Percentiles rank a stretch among this genome's conserved stretches.
phyloP scores from a whole-genome alignment of 2,888 invertebrate species.

The Erebia ligea region DNA sequence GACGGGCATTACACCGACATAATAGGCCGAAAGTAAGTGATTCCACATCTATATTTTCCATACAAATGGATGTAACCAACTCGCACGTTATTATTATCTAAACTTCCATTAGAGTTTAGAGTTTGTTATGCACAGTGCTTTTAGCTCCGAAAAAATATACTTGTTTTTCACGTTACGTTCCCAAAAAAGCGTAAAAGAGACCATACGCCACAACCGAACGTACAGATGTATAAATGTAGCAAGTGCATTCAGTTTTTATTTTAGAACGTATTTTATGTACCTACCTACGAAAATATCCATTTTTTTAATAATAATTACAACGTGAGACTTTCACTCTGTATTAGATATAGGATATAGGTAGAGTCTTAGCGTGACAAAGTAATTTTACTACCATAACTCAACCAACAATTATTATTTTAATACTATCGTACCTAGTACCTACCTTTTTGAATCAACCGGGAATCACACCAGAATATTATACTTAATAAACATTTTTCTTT shows the following conservation, averaged over 20 bases:
- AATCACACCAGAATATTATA: too few species aligned
- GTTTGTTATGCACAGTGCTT: conserved; percentile 1
- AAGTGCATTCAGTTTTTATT: conserved; percentile 4
- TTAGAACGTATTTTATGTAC: neutral
- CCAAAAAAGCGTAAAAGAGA: conserved; percentile 4
- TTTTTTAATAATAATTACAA: neutral
- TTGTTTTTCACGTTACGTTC: conserved; percentile 11
- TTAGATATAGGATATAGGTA: too few species aligned
- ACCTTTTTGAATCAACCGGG: too few species aligned
- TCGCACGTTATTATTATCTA: neutral
- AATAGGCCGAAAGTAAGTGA: too few species aligned
- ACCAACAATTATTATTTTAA: too few species aligned
- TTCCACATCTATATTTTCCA: too few species aligned
- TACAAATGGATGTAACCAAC: too few species aligned
- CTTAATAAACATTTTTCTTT: too few species aligned
- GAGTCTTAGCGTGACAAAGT: too few species aligned
- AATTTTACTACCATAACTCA: too few species aligned
- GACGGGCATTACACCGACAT: too few species aligned
- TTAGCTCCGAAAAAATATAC: conserved; percentile 10
- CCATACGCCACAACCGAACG: conserved; percentile 2
- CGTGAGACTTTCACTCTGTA: neutral
- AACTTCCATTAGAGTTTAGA: neutral
- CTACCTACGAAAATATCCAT: neutral
- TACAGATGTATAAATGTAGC: neutral
- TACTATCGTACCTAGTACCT: too few species aligned